Evolutionary conservation across 2,888 invertebrate species (phyloP).

Genomic region (Gibbula magus): DNA sequence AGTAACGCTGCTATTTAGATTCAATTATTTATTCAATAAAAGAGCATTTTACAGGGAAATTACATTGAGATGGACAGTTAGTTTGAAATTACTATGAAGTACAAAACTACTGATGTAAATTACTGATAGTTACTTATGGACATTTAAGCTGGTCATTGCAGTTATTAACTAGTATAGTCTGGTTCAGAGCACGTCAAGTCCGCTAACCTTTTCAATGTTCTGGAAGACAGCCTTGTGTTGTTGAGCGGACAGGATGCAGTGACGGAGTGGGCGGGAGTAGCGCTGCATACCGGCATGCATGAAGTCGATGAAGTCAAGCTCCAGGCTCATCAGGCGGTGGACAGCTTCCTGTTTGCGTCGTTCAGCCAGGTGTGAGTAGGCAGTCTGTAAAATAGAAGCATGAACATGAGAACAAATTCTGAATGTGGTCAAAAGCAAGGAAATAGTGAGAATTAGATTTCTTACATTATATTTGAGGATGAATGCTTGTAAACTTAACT

Average conservation of each 20-base stretch:
- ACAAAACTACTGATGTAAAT: too few relatives aligned
- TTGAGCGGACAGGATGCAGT: conserved; percentile 65
- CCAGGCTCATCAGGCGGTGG: conserved; percentile 63
- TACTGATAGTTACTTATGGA: too few relatives aligned
- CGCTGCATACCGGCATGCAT: conserved; percentile 72
- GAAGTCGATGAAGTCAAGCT: conserved; percentile 67
- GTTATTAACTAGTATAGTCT: too few relatives aligned
- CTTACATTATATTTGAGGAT: too few relatives aligned
- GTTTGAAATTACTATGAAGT: neutral
- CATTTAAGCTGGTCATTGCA: too few relatives aligned
- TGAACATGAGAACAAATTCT: neutral
- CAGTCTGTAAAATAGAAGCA: conserved; percentile 47
- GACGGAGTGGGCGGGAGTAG: conserved; percentile 69
- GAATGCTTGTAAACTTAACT: too few relatives aligned
- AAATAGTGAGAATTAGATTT: too few relatives aligned
- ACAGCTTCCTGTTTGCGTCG: conserved; percentile 62
- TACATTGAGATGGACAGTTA: neutral
- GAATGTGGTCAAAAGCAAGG: too few relatives aligned
- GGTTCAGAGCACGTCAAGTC: conserved; percentile 16
- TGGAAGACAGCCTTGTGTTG: conserved; percentile 72
- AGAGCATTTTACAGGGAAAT: neutral
- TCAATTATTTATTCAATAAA: conserved; percentile 6
- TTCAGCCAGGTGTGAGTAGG: conserved; percentile 42
- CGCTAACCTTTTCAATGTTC: conserved; percentile 71
- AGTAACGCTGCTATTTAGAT: neutral